Percentiles rank a stretch among this genome's conserved stretches.
phyloP scores from a whole-genome alignment of 2,797 vertebrate species.

The Emys orbicularis region DNA sequence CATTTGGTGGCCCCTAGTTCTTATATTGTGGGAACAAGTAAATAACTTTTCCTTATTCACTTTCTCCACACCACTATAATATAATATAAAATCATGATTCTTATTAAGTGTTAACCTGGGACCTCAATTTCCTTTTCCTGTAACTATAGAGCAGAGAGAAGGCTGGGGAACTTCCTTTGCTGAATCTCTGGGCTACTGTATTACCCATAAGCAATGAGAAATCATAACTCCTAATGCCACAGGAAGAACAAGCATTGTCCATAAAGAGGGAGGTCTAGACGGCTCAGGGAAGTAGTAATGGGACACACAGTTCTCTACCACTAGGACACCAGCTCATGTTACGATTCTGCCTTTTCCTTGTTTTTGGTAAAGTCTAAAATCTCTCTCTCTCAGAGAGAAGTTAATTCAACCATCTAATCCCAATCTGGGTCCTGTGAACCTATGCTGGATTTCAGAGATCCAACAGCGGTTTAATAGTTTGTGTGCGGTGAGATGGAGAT shows the following conservation, averaged over 20 bases:
- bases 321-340: neutral
- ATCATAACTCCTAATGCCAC: accelerated
- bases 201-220: neutral
- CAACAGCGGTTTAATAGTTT: neutral
- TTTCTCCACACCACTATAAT: too few relatives aligned
- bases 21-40: too few relatives aligned
- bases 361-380: neutral
- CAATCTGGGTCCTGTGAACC: neutral
- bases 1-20: too few relatives aligned
- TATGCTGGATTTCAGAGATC: neutral
- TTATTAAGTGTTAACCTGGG: neutral
- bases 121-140: neutral
- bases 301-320: accelerated
- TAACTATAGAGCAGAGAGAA: neutral
- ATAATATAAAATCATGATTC: neutral
- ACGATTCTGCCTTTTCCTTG: neutral
- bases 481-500: neutral
- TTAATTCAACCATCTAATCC: neutral
- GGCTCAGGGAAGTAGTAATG: accelerated
- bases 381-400: neutral
- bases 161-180: neutral
- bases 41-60: too few relatives aligned
- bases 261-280: neutral
- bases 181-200: neutral
- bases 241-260: accelerated